phyloP scores from a whole-genome alignment of 2,797 vertebrate species.

The Sparidentex hasta region DNA sequence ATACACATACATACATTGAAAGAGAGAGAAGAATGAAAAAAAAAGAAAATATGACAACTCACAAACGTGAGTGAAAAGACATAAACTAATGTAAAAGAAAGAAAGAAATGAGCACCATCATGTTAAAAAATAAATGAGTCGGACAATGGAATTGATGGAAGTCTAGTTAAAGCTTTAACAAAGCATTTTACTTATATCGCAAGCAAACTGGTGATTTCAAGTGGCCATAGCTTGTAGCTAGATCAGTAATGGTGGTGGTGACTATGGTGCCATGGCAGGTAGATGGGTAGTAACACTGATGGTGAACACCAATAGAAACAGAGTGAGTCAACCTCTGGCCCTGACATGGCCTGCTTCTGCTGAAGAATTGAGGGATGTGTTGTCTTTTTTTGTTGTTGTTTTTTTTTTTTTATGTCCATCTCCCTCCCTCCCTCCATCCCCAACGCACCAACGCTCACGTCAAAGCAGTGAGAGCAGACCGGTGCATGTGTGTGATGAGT shows the following conservation, averaged over 20 bases:
- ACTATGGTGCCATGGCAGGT: slow-evolving; percentile 55
- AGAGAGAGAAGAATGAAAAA: slow-evolving; percentile 40
- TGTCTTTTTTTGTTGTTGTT: slow-evolving; percentile 3
- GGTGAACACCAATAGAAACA: slow-evolving; percentile 75
- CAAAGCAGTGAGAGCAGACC: slow-evolving; percentile 59
- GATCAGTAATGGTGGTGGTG: slow-evolving; percentile 53
- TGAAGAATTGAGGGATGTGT: slow-evolving; percentile 61
- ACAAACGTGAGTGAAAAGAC: slow-evolving; percentile 24
- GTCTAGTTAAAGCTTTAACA: slow-evolving; percentile 77
- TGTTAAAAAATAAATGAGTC: slow-evolving; percentile 61
- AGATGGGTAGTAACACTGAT: slow-evolving; percentile 52
- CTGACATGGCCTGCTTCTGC: slow-evolving; percentile 60
- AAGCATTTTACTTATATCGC: slow-evolving; percentile 71
- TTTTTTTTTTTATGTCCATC: slow-evolving; percentile 17
- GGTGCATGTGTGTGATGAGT: slow-evolving; percentile 57
- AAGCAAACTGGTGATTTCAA: slow-evolving; percentile 68
- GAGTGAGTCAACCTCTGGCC: slow-evolving; percentile 74
- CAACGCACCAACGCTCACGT: slow-evolving; percentile 31
- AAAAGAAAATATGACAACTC: slow-evolving; percentile 24
- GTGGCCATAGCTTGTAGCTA: slow-evolving; percentile 50
- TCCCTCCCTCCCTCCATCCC: slow-evolving; percentile 24
- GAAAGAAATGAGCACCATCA: slow-evolving; percentile 71
- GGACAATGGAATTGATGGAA: slow-evolving; percentile 45
- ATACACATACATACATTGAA: slow-evolving; percentile 73
- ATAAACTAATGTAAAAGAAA: slow-evolving; percentile 48